These are phyloP conservation scores for Pantherophis alleghaniensis DNA, from an alignment of 2,797 vertebrate species.

Conservation along the genomic window DNA sequence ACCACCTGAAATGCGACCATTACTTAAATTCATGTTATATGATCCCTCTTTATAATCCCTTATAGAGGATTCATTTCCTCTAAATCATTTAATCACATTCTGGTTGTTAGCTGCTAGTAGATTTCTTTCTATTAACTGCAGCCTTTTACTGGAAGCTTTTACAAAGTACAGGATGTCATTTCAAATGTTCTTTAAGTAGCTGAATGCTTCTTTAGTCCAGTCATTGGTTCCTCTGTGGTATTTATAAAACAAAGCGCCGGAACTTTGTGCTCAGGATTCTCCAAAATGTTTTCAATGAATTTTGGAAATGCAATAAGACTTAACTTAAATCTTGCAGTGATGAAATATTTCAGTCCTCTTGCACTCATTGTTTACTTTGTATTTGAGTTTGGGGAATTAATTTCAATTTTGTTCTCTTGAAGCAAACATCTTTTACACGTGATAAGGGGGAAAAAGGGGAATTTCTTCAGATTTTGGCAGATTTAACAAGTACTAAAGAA, in stretches of 20 bases:
- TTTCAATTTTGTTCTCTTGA: slow-evolving; percentile 38
- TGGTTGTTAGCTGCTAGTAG: background rate
- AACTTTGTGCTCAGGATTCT: background rate
- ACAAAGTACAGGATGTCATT: slow-evolving; percentile 1
- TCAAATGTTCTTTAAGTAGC: background rate
- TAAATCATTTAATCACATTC: background rate
- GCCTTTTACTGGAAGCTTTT: slow-evolving; percentile 9
- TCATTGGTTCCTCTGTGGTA: background rate
- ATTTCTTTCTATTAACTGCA: background rate
- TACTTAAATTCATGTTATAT: background rate
- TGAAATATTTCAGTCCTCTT: slow-evolving; percentile 42
- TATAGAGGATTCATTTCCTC: background rate
- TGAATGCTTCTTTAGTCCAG: background rate
- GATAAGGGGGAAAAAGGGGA: slow-evolving; percentile 20
- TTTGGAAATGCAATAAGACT: background rate
- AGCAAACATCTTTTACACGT: slow-evolving; percentile 18
- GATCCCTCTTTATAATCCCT: background rate
- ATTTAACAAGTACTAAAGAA: slow-evolving; percentile 37
- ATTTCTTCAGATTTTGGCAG: slow-evolving; percentile 27
- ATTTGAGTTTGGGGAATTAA: slow-evolving; percentile 43
- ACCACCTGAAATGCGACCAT: background rate
- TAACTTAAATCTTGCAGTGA: background rate
- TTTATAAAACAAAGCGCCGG: background rate
- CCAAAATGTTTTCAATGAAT: background rate
- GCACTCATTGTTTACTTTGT: slow-evolving; percentile 6